phyloP scores from a whole-genome alignment of 2,797 vertebrate species.

The Lerista edwardsae region DNA sequence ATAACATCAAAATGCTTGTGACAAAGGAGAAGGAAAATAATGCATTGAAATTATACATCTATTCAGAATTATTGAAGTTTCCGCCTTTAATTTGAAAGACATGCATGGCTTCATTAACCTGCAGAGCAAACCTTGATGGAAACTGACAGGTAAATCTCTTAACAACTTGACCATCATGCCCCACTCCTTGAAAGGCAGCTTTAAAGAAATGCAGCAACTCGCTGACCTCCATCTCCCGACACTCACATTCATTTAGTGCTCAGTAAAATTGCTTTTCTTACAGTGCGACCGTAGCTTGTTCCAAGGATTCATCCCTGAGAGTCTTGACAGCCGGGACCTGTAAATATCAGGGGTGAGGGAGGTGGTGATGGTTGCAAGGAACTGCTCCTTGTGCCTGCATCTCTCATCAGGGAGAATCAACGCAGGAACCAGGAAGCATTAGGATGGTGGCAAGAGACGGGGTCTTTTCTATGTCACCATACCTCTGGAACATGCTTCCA shows the following conservation, averaged over 20 bases:
- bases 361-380: too few species aligned
- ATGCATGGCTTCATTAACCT: constrained; percentile 29
- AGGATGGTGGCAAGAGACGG: too few species aligned
- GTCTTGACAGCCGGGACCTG: too few species aligned
- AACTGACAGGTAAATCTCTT: constrained; percentile 5
- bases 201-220: constrained; percentile 4
- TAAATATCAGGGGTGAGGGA: too few species aligned
- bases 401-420: too few species aligned
- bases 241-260: background rate
- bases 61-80: constrained; percentile 27
- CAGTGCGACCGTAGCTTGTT: too few species aligned
- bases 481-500: too few species aligned
- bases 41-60: background rate
- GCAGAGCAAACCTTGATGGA: background rate
- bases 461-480: too few species aligned
- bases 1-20: background rate
- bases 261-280: background rate
- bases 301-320: too few species aligned
- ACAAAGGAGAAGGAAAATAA: constrained; percentile 9
- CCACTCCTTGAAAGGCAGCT: background rate
- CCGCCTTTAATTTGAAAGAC: constrained; percentile 5
- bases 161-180: background rate
- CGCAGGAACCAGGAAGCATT: too few species aligned
- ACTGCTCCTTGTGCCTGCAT: too few species aligned
- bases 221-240: background rate